phyloP scores from a whole-genome alignment of 2,797 vertebrate genomes.

The Rhinoraja longicauda region DNA sequence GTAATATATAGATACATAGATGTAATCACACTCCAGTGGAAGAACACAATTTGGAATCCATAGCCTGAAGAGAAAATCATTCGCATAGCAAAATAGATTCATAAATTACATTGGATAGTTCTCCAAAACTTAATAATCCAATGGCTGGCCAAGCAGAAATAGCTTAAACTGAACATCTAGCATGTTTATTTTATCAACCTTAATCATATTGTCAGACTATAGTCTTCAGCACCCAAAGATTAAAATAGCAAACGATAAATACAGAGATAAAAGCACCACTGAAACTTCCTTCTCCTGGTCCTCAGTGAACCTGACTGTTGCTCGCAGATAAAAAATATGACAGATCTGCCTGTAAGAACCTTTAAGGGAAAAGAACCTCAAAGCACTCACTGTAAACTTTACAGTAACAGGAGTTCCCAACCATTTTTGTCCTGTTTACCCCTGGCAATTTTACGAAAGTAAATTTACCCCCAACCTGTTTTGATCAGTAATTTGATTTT shows the following conservation, averaged over 20 bases:
- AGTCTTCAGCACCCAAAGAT: not conserved
- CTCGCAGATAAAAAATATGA: not conserved
- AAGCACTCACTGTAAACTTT: not conserved
- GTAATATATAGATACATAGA: no score
- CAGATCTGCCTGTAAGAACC: not conserved
- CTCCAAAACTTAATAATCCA: not conserved
- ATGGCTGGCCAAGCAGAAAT: not conserved
- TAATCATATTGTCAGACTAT: not conserved
- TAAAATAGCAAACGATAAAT: not conserved
- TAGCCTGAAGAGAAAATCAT: no score
- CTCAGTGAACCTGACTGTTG: not conserved
- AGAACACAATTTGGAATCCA: no score
- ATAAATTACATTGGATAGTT: not conserved
- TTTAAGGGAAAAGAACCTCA: not conserved
- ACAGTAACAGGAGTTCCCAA: no score
- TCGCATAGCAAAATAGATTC: constrained; percentile 6
- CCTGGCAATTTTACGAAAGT: no score
- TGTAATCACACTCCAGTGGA: no score
- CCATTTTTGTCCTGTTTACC: no score
- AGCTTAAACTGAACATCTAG: not conserved
- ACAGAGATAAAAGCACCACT: not conserved
- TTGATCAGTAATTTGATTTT: no score
- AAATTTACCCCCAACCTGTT: no score
- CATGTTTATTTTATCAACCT: not conserved
- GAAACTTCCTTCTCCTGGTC: not conserved